Base-by-base conservation (phyloP, 2,888 invertebrate genomes). In the Papilio protenor region DNA sequence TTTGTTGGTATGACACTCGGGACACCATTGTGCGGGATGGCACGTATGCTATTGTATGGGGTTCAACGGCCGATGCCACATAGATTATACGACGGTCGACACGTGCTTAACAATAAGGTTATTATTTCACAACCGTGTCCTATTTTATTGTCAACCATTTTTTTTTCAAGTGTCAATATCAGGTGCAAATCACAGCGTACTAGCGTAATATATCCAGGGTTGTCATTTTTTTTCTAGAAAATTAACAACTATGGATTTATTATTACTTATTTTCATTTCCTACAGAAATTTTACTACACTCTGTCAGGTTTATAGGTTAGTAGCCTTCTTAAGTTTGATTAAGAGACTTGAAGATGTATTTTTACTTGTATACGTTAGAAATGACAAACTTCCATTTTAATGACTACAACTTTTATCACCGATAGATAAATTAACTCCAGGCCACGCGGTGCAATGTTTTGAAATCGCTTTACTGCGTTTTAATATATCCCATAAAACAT, bases 31-130 rank as follows among this genome's bases (percentile, higher is more conserved):
- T 77, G 72, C 71, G 33, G 61, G 76, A 23, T 11, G 57, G 73
- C 79, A 77, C 69, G 77, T 80, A 77, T 78, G 47, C 70, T 73
- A 78, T 78, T 77, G 76, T 77, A 23, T 16, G 45, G 79, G 72
- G 76, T 72, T 77, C 76, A 77, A 73, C 27, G 69, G 47, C 57
- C 72, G 64, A 64, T 64, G 64, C 40, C 61, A 77, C 61, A 76
- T 47, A 72, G 61, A 72, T 73, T 64, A 77, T 64, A 69, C 64
- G 64, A 45, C 8, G 45, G 40, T 64, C 66, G 45, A 69, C 45
- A 69, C 66, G 66, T 45, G 45, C 66, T n/a, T 66, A 4, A 69
- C 66, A 45, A 45, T 69, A 40, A 66, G 64, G 27, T 66, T 69
- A 64, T 27, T 23, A 66, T 45, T 66, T 40, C n/a, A 66, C 8